Base-by-base conservation (phyloP, 2,113 vertebrate species). In the Cyphomyrus plagiostoma region DNA sequence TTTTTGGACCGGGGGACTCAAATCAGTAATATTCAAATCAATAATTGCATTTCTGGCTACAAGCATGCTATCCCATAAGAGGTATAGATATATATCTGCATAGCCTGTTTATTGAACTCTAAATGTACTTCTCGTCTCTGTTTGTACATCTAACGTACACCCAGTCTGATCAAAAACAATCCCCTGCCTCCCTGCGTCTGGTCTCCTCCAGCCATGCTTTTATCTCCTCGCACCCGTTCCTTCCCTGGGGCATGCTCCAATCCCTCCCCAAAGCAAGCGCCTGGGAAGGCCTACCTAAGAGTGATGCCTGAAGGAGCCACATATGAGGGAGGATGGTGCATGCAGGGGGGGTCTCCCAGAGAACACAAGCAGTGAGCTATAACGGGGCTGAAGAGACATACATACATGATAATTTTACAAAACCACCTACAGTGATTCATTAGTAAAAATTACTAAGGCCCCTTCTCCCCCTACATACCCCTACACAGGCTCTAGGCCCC, bases 401-500 rank as follows among this genome's bases (percentile, higher is more conserved):
- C 39, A 42, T 21, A 56, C 26, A 45, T 88, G 23, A 46, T 39
- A 19, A 53, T 39, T 87, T 53, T 10, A 30, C 17, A 11, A 56
- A 35, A 42, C 7, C 52, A 88, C 48, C 35, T 62, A 42, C 52
- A 88, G 19, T 62, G 53, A 88, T n/a, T 62, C 35, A 35, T 39
- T 87, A 45, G 35, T 46, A 66, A 42, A 17, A 66, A 66, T 53
- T 4, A 35, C 84, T 11, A 17, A 26, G 7, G 15, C 3, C 26
- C n/a, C 30, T 0, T 23, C 17, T 23, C 19, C 49, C 6, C 53
- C 52, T 66, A 7, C 56, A 7, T n/a, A 23, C 70, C 49, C 70
- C 45, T 11, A 82, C 56, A 0, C 92, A 98, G 97, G 96, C 91
- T 95, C 96, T 83, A 94, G 95, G 92, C 97, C 97, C 1, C 95